phyloP scores from a whole-genome alignment of 2,888 invertebrate species.

The Leptopilina drosophilae region DNA sequence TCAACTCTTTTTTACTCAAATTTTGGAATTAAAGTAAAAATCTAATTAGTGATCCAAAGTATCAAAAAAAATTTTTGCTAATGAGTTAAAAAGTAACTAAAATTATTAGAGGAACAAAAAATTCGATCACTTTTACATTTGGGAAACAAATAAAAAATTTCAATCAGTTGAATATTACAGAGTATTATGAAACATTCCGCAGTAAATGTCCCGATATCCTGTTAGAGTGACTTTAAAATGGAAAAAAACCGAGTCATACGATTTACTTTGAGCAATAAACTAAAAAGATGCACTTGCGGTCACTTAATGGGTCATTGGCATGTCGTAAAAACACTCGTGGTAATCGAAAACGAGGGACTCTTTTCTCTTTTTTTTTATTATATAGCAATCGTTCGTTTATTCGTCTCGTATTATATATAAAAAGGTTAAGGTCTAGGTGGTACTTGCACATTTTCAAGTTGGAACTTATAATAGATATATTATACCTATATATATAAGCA shows the following conservation, averaged over 20 bases:
- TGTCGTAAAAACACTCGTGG: constrained; percentile 4
- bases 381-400: constrained; percentile 14
- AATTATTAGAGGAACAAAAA: too few species aligned
- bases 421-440: constrained; percentile 63
- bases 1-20: too few species aligned
- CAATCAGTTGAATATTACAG: background rate
- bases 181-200: background rate
- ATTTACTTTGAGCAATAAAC: background rate
- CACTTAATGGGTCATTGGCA: constrained; percentile 20
- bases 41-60: too few species aligned
- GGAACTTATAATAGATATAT: constrained; percentile 57
- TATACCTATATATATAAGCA: too few species aligned
- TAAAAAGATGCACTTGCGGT: background rate
- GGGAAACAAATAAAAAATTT: background rate
- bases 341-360: constrained; percentile 3
- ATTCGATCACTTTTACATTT: too few species aligned
- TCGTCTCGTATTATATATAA: background rate
- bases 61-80: too few species aligned
- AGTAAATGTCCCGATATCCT: background rate
- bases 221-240: background rate
- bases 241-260: background rate
- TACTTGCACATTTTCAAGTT: constrained; percentile 53
- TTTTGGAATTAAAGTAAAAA: too few species aligned
- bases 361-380: background rate
- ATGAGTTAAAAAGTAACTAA: too few species aligned